Conservation (phyloP, 2,888 invertebrate genomes). For the Imbricaverruca yamaguchii region DNA sequence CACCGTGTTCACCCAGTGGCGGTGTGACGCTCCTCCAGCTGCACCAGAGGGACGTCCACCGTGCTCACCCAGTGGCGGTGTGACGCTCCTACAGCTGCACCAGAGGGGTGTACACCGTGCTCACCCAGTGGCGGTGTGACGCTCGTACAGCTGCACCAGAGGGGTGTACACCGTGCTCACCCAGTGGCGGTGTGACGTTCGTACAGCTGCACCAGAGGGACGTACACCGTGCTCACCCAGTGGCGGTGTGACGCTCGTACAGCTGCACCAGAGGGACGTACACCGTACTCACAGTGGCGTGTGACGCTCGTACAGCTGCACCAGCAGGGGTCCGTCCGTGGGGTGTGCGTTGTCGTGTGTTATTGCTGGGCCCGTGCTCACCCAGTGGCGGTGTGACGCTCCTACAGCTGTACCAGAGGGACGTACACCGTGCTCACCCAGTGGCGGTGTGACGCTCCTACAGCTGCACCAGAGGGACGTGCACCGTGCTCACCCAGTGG, state of each 20-base stretch:
- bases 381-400: no score
- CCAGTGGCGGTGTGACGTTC: constrained; percentile 30
- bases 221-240: constrained; percentile 44
- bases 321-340: no score
- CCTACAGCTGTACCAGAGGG: no score
- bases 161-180: constrained; percentile 52
- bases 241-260: constrained; percentile 41
- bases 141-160: constrained; percentile 52
- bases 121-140: neutral
- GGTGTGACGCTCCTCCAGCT: constrained; percentile 45
- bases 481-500: no score
- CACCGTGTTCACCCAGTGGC: neutral
- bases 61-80: neutral
- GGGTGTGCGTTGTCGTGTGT: no score
- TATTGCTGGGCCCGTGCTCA: no score
- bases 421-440: no score
- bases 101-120: constrained; percentile 56
- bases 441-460: no score
- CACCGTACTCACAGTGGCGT: no score
- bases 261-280: constrained; percentile 60
- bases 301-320: no score
- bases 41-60: constrained; percentile 64
- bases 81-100: constrained; percentile 49
- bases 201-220: constrained; percentile 57
- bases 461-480: no score